Conservation (phyloP, 2,113 vertebrate species). For the Hyperopisus bebe region DNA sequence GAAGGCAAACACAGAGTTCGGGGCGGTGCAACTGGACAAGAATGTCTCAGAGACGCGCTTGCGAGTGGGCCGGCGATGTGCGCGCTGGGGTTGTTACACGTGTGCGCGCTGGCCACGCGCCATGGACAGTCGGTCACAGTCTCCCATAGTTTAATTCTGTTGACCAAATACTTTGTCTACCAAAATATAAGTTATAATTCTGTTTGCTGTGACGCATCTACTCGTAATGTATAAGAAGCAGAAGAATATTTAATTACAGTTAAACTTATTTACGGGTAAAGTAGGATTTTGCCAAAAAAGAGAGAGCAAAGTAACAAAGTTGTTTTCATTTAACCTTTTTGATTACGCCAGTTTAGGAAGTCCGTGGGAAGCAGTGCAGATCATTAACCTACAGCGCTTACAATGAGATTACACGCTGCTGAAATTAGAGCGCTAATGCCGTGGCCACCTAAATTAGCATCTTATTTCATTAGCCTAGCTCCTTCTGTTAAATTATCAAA, state of each 20-base stretch:
- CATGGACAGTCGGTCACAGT: neutral
- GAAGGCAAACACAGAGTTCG: constrained; percentile 7
- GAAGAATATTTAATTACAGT: neutral
- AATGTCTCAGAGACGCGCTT: neutral
- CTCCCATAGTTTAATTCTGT: neutral
- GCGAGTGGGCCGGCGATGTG: neutral
- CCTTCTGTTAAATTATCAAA: neutral
- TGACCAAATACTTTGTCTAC: neutral
- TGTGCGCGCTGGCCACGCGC: neutral
- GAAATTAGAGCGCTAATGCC: neutral
- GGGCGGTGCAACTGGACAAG: neutral
- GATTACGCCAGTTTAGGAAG: neutral
- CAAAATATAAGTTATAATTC: neutral
- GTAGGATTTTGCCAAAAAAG: neutral
- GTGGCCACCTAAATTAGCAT: neutral
- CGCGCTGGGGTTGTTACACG: neutral
- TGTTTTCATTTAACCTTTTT: neutral
- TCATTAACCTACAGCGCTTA: neutral
- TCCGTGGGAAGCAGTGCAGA: neutral
- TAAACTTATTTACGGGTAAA: neutral
- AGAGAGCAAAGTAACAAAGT: neutral
- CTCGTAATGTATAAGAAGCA: neutral
- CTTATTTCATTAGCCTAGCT: neutral
- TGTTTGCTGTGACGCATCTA: neutral
- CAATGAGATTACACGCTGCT: neutral